These are phyloP conservation scores for Corythornis cristatus DNA, from an alignment of 2,113 vertebrate genomes.

Conservation along the genomic window DNA sequence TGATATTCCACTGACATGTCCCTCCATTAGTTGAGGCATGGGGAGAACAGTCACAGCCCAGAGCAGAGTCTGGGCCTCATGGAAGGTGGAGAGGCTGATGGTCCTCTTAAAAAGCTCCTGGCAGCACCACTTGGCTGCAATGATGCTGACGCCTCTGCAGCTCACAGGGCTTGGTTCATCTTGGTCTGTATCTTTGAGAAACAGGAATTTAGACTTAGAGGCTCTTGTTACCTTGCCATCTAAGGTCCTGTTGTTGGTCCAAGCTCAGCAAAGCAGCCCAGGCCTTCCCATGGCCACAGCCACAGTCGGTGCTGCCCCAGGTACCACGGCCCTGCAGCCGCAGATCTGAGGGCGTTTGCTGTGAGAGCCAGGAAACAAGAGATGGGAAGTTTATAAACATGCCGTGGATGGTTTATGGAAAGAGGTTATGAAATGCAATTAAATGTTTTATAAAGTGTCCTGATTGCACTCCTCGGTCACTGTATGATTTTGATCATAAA, in stretches of 20 bases:
- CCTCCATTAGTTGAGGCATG: neutral
- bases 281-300: neutral
- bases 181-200: neutral
- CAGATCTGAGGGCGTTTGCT: neutral
- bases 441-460: neutral
- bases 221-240: neutral
- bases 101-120: neutral
- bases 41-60: neutral
- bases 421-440: slow-evolving; percentile 2
- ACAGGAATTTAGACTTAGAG: neutral
- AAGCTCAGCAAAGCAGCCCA: neutral
- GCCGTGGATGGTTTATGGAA: neutral
- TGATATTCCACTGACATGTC: neutral
- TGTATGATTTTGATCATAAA: neutral
- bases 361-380: neutral
- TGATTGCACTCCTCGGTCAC: neutral
- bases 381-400: slow-evolving; percentile 13
- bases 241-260: neutral
- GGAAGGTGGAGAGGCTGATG: neutral
- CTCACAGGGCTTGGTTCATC: neutral
- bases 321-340: neutral
- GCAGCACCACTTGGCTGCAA: neutral
- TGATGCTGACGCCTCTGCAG: rapidly evolving
- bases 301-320: neutral
- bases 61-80: neutral